These are phyloP conservation scores for Cnemophilus loriae DNA, from an alignment of 2,113 vertebrate genomes.

Conservation along the genomic window DNA sequence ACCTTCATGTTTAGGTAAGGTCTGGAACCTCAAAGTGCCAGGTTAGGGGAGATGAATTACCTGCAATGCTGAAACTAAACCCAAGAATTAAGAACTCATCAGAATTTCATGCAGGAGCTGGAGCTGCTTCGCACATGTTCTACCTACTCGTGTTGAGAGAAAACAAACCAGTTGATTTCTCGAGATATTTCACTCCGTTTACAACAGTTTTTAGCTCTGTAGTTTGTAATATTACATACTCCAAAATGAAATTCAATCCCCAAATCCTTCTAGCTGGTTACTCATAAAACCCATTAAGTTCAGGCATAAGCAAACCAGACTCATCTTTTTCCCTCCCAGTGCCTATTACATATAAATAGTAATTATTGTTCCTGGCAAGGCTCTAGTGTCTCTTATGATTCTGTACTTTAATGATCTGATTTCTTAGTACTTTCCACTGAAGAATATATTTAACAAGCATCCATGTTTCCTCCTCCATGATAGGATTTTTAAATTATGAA, in stretches of 20 bases:
- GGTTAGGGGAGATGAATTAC: neutral
- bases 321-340: slow-evolving; percentile 47
- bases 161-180: slow-evolving; percentile 64
- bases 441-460: slow-evolving; percentile 61
- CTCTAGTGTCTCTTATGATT: slow-evolving; percentile 45
- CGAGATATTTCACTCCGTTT: slow-evolving; percentile 58
- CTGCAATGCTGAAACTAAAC: neutral
- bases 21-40: neutral
- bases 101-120: neutral
- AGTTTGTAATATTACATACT: slow-evolving; percentile 58
- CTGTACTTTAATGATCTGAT: slow-evolving; percentile 59
- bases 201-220: neutral
- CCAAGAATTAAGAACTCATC: neutral
- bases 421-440: slow-evolving; percentile 49
- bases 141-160: neutral
- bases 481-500: slow-evolving; percentile 63
- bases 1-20: neutral
- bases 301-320: slow-evolving; percentile 37
- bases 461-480: slow-evolving; percentile 56
- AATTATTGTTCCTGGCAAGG: slow-evolving; percentile 63
- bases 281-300: slow-evolving; percentile 60
- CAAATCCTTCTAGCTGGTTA: slow-evolving; percentile 49
- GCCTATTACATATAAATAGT: slow-evolving; percentile 62
- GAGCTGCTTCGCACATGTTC: neutral
- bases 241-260: slow-evolving; percentile 35